Evolutionary conservation across 2,113 vertebrate genomes (phyloP), one percentile per base, ranked within the genome.

Genomic region (Microtus montanus): DNA sequence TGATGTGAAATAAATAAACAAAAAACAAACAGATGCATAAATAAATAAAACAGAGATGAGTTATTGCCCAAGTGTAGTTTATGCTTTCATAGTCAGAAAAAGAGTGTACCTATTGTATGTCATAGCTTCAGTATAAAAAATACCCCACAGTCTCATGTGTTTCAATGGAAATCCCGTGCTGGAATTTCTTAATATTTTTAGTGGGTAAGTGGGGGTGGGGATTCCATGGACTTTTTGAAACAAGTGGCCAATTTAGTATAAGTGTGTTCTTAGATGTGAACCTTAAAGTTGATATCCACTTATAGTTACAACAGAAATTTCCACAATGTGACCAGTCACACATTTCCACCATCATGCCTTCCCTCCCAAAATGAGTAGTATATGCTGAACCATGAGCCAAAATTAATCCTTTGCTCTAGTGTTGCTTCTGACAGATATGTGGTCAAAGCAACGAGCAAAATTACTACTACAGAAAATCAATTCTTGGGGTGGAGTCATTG

Each of bases 201-300:
- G 7, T 38, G 19, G 33, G 7, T 4, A 24, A 26, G 52, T 15
- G 19, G 49, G 12, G 49, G 2, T 2, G n/a, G 11, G 54, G 0
- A 5, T 58, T 38, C 11, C 54, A 14, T 54, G 33, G 2, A 71
- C 35, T 68, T 24, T 70, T n/a, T 71, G 47, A 52, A 13, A 38
- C 3, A 38, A 54, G 33, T 71, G 7, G 4, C 20, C 20, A 54
- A 52, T 5, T 35, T 71, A 71, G 22, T 49, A 49, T 11, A 87
- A 70, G 13, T 38, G 33, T 49, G 22, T 54, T 66, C 38, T 33
- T 71, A 52, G 17, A n/a, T n/a, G 6, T 54, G 13, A 13, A 71
- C 22, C 47, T 38, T 71, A 47, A 87, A 70, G 33, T 24, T 87
- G 7, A 3, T 71, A 33, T 47, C 33, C 49, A 33, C 85, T 54